Evolutionary conservation across 2,888 invertebrate species (phyloP), one percentile per base, ranked within the genome.

Genomic region (Diloba caeruleocephala): DNA sequence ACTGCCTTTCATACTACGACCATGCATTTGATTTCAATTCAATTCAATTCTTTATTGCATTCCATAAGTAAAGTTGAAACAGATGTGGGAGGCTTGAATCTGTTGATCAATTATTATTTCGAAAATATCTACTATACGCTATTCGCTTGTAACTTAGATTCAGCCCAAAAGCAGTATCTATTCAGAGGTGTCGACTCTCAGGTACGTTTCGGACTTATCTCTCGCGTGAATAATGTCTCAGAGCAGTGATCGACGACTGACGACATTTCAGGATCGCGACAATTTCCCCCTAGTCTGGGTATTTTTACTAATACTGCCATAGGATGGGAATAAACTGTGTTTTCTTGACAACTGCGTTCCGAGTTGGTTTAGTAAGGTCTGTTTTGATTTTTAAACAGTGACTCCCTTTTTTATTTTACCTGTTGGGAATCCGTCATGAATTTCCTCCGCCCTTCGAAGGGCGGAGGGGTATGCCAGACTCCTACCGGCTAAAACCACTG

Each of bases 181-280:
- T 77, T 75, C 79, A 68, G 73, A 79, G 77, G 77, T 76, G 79
- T 73, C 74, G 74, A 78, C 61, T 71, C 75, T 51, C 78, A 78
- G 78, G 73, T 78, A 77, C 73, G 65, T 76, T 72, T 71, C 45
- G 71, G 64, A 82, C 81, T 85, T 87, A 87, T 87, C 87, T 82
- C 77, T 56, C 54, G 53, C 74, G 79, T 87, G 88, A 88, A 84
- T 87, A 87, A 87, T 87, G 83, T 76, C 76, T 75, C 65, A 65
- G 76, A 78, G 77, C 80, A 59, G 79, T 84, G 88, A 87, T 86
- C 81, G 87, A 87, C 83, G 85, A 84, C 82, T 79, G 83, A 77
- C 81, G 84, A 84, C 87, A 80, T 84, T 85, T 87, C 77, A 72
- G 74, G 65, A 75, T 74, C 70, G 50, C 58, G 58, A 53, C 68